Evolutionary conservation across 2,113 vertebrate species (phyloP), one percentile per base, ranked within the genome.

Genomic region (Corvus moneduloides): DNA sequence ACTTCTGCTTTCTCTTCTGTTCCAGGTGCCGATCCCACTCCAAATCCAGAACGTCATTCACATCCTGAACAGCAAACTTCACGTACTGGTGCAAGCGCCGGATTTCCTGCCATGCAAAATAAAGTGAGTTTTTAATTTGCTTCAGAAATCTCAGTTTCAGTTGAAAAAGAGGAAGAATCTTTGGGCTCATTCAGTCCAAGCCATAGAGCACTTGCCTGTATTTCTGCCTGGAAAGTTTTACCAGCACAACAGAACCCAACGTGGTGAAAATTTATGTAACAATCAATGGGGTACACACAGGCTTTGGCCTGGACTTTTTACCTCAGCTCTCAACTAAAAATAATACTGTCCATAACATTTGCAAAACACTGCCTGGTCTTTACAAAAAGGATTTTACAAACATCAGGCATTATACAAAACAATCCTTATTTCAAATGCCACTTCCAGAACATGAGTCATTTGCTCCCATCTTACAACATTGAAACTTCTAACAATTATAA

Each of bases 21-120:
- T 99, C 99, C 97, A 99, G 93, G 86, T 99, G 98, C 61, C 98
- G 98, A 71, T 99, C 99, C 99, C 99, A 99, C 84, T 99, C 99
- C 91, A 99, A 94, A 96, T 99, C 99, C 82, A 99, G 93, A 23
- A 99, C 98, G 0, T 99, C 99, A 26, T 99, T 99, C 78, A 99
- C 99, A 41, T 99, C 99, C 94, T 99, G 99, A 77, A 99, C 99
- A 24, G 99, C 98, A 96, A 99, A 99, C 73, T 98, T 99, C 30
- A 99, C 98, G 0, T 99, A 99, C 82, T 99, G 99, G 93, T 99
- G 99, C 75, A 99, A 96, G 86, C 98, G 98, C 16, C 99, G 98
- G 39, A 99, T 99, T 93, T 99, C 99, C 99, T 99, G 90, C 46
- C 24, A 16, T 3, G 62, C 13, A 84, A 67, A 58, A 74, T 4